phyloP scores from a whole-genome alignment of 2,113 vertebrate species.

The Sylvia atricapilla region DNA sequence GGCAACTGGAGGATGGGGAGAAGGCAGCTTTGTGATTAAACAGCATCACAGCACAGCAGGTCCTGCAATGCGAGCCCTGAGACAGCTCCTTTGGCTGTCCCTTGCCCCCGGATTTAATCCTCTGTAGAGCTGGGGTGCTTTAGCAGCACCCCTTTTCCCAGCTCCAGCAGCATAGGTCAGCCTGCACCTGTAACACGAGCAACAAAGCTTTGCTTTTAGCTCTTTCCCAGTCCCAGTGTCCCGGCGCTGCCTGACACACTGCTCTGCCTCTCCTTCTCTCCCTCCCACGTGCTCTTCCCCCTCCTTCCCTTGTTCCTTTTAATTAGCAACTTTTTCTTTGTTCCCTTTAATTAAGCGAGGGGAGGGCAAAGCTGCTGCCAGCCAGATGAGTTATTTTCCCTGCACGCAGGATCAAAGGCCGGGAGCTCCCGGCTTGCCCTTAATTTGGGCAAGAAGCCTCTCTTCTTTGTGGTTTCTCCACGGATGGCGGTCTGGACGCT shows the following conservation, averaged over 20 bases:
- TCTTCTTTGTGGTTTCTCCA: not conserved
- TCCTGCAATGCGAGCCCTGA: accelerated
- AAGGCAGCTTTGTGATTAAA: not conserved
- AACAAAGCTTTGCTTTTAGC: not conserved
- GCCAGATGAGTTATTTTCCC: conserved; percentile 43
- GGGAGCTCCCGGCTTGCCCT: not conserved
- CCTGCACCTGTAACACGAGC: accelerated
- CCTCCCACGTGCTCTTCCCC: not conserved
- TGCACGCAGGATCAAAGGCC: not conserved
- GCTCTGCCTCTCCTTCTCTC: not conserved
- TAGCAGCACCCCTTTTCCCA: not conserved
- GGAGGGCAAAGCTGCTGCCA: conserved; percentile 27
- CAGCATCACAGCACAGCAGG: accelerated
- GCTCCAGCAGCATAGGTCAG: not conserved
- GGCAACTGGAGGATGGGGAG: not conserved
- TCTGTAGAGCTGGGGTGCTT: not conserved
- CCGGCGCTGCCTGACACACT: accelerated
- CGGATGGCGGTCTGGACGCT: accelerated
- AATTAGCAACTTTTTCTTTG: conserved; percentile 62
- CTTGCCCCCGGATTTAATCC: not conserved
- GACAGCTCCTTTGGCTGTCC: accelerated
- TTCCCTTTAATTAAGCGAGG: conserved; percentile 61
- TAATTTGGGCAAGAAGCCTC: not conserved
- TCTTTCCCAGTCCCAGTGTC: not conserved
- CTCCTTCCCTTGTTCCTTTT: conserved; percentile 30